These are phyloP conservation scores for Eriocheir sinensis DNA, from an alignment of 1,140 invertebrate genomes.

Conservation along the genomic window DNA sequence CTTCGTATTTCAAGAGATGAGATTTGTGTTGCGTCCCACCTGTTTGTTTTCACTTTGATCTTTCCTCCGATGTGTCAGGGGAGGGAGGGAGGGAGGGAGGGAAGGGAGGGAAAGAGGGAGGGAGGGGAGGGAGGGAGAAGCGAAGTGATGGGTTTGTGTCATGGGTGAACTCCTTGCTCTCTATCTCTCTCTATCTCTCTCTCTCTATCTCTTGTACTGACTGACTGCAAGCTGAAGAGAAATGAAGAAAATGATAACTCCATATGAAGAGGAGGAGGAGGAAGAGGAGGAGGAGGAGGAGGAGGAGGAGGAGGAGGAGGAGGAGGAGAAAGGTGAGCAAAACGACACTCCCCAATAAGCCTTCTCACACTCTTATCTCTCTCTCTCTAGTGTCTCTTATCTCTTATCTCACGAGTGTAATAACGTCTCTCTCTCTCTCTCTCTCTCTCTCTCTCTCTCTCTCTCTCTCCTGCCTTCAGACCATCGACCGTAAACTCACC, in stretches of 20 bases:
- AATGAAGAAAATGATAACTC: neutral
- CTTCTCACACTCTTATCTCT: neutral
- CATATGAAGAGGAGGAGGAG: neutral
- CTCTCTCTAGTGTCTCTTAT: neutral
- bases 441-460: constrained; percentile 45
- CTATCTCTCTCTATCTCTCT: neutral
- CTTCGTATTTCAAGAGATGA: neutral
- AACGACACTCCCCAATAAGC: neutral
- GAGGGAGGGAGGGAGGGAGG: too few relatives aligned
- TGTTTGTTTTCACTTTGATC: neutral
- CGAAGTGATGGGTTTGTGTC: neutral
- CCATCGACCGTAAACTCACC: neutral
- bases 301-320: neutral
- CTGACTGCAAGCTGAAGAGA: neutral
- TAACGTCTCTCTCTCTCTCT: neutral
- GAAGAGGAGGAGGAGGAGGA: neutral
- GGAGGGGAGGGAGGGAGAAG: neutral
- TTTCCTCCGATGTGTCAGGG: neutral
- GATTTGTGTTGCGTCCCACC: neutral
- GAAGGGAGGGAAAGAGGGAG: neutral
- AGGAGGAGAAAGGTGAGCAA: neutral
- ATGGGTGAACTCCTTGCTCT: neutral
- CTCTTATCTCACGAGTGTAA: constrained; percentile 6
- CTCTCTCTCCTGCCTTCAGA: neutral
- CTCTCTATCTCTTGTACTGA: neutral